Conservation (phyloP, 2,113 vertebrate genomes). For the Proterorhinus semilunaris region DNA sequence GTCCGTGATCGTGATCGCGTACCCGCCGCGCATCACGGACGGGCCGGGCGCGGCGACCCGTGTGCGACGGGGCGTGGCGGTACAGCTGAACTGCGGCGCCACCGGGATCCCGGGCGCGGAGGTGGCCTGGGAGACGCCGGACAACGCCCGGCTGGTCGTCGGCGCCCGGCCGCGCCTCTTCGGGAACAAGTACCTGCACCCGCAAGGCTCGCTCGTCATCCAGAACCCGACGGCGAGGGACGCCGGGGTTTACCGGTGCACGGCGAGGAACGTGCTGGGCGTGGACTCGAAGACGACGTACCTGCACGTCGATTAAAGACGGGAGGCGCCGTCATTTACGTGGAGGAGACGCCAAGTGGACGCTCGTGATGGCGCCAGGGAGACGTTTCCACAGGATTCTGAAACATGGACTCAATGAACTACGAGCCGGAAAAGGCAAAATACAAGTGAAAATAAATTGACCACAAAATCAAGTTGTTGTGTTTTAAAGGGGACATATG, state of each 20-base stretch:
- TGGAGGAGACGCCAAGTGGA: constrained; percentile 21
- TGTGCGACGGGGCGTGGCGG: constrained; percentile 79
- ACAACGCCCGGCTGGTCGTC: constrained; percentile 76
- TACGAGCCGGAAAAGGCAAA: background rate
- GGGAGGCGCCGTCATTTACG: too few relatives aligned
- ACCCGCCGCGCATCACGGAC: constrained; percentile 84
- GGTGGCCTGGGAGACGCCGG: constrained; percentile 89
- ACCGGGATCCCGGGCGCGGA: constrained; percentile 83
- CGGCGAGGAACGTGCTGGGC: constrained; percentile 86
- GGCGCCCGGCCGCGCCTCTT: constrained; percentile 81
- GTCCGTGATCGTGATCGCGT: constrained; percentile 82
- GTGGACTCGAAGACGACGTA: constrained; percentile 85
- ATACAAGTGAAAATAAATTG: background rate
- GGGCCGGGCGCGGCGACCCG: constrained; percentile 82
- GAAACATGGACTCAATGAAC: background rate
- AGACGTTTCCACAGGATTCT: background rate
- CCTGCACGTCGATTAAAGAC: constrained; percentile 85
- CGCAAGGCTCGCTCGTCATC: constrained; percentile 86
- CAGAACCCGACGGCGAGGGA: constrained; percentile 82
- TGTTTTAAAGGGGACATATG: too few relatives aligned
- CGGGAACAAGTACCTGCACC: constrained; percentile 88
- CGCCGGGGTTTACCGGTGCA: constrained; percentile 86
- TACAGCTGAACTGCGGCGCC: constrained; percentile 84
- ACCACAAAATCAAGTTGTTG: too few relatives aligned
- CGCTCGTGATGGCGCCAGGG: constrained; percentile 1